Evolutionary conservation across 2,113 vertebrate genomes (phyloP), one percentile per base, ranked within the genome.

Genomic region (Psittacula cyanocephala): DNA sequence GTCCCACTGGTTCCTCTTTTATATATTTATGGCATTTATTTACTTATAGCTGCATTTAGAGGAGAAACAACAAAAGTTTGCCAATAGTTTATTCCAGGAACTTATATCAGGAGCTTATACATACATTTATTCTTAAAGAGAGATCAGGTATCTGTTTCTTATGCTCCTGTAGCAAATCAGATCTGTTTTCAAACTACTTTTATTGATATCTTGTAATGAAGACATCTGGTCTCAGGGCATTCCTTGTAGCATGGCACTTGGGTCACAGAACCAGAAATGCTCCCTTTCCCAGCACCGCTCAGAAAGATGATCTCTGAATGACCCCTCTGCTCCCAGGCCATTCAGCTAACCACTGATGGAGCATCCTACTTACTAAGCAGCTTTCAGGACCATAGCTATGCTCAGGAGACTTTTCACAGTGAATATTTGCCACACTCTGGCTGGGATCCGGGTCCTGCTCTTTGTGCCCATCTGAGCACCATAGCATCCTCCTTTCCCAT

Each of bases 401-500:
- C 28, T 79, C 39, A 47, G 35, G 13, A 29, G 43, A 15, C 9
- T 88, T 89, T 50, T 83, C 24, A 62, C 1, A 0, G 17, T n/a
- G 8, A 71, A 52, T 11, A 24, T 63, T 85, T 64, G 35, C 16
- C 27, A 72, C 29, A 13, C 24, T 9, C 1, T n/a, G 31, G 29
- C n/a, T 92, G 43, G 47, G 23, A 15, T 77, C 37, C 7, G 2
- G 7, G 11, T 80, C 41, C 41, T 63, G 7, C 7, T 57, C 22
- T 23, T 19, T 2, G 1, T 57, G 46, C 9, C 29, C n/a, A 23
- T 90, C 11, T 1, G 44, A 39, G 27, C 1, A 1, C 39, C 86
- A 78, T 82, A 70, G 9, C 17, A 64, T 79, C 29, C 20, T 89
- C 19, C 11, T 91, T 82, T 82, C 37, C 79, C 52, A 69, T 31